Evolutionary conservation across 2,888 invertebrate species (phyloP).

Genomic region (Troides helena): DNA sequence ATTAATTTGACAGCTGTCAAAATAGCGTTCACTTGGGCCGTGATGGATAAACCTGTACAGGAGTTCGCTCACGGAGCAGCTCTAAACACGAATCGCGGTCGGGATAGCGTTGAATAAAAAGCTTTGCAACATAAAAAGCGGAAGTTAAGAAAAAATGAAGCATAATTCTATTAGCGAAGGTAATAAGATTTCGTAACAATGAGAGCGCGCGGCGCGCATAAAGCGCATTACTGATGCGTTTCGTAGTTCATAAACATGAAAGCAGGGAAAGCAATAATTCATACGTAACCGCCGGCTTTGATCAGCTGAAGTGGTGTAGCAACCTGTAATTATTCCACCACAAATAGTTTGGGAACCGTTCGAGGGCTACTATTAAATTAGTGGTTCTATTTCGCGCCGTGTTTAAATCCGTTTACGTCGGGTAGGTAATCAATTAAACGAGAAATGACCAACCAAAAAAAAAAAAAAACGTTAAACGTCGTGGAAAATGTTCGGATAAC

Average conservation of each 20-base stretch:
- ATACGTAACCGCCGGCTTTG: constrained; percentile 25
- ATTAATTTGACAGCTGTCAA: constrained; percentile 76
- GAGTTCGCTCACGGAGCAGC: neutral
- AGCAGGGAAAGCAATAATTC: constrained; percentile 20
- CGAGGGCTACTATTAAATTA: constrained; percentile 32
- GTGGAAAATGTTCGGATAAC: constrained; percentile 30
- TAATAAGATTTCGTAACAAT: constrained; percentile 25
- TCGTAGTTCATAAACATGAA: constrained; percentile 27
- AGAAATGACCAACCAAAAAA: constrained; percentile 27
- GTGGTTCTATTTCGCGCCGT: constrained; percentile 33
- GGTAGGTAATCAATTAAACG: constrained; percentile 40
- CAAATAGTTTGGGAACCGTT: constrained; percentile 37
- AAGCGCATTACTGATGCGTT: constrained; percentile 22
- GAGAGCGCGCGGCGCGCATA: constrained; percentile 12
- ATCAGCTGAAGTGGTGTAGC: constrained; percentile 21
- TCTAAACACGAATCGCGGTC: neutral
- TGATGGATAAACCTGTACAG: constrained; percentile 31
- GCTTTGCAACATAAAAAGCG: neutral
- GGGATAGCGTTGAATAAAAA: neutral
- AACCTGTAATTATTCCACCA: constrained; percentile 27
- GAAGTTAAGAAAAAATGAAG: neutral
- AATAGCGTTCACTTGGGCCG: constrained; percentile 39
- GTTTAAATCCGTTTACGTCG: constrained; percentile 41
- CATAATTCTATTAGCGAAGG: constrained; percentile 28
- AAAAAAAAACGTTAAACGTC: constrained; percentile 33